Percentiles rank a stretch among this genome's conserved stretches.
These are phyloP conservation scores for Hoplostethus mediterraneus DNA, from an alignment of 2,797 vertebrate species.

Conservation along the genomic window DNA sequence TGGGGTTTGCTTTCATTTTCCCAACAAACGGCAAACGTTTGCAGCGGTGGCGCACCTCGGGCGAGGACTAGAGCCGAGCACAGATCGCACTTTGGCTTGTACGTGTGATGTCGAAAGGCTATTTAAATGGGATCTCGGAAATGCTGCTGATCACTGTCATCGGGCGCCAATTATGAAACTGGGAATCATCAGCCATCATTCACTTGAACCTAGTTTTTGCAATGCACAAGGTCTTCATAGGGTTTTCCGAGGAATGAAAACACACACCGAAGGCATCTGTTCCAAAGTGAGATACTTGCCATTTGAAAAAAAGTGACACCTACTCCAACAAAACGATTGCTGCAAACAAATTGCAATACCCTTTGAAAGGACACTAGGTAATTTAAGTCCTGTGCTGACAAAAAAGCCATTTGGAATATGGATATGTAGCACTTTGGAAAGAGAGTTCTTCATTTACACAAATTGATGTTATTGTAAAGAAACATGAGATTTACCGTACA, in stretches of 20 bases:
- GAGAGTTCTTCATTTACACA: background rate
- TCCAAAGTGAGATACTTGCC: no score
- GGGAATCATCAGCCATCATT: background rate
- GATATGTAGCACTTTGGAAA: background rate
- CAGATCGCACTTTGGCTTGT: conserved; percentile 32
- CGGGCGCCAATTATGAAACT: conserved; percentile 36
- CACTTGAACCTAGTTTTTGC: background rate
- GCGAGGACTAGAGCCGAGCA: conserved; percentile 18
- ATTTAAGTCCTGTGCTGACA: no score
- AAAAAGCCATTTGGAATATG: background rate
- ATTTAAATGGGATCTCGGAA: conserved; percentile 47
- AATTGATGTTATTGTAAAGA: background rate
- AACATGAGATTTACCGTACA: conserved; percentile 1
- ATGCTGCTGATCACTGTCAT: conserved; percentile 37
- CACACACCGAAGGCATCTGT: no score
- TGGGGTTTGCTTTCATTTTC: background rate
- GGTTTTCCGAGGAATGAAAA: no score
- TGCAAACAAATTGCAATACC: no score
- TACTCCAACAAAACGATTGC: no score
- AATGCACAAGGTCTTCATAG: no score
- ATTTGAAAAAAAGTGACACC: no score
- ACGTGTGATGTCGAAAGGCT: conserved; percentile 20
- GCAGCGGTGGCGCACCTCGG: background rate
- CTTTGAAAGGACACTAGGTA: no score
- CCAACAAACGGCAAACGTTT: conserved; percentile 13